These are phyloP conservation scores for Pachyuromys duprasi DNA, from an alignment of 2,797 vertebrate genomes.

Conservation along the genomic window DNA sequence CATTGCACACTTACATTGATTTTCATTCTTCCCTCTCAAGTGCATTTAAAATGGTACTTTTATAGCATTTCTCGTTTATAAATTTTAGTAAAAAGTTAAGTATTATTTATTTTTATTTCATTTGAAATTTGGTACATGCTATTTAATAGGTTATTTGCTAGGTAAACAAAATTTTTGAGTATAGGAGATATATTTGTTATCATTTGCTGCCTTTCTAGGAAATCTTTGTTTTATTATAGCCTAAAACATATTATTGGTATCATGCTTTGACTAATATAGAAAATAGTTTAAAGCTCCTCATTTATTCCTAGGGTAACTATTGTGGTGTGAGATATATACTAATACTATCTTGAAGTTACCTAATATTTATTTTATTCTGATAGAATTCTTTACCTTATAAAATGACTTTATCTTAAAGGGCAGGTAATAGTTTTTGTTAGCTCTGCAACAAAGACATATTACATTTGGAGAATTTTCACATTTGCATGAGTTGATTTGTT, in stretches of 20 bases:
- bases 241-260: neutral
- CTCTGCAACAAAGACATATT: neutral
- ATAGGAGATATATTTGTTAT: neutral
- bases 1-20: neutral
- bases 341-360: neutral
- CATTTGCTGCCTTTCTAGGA: neutral
- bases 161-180: conserved; percentile 12
- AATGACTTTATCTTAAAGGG: neutral
- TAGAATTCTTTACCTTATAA: neutral
- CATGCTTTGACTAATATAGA: conserved; percentile 6
- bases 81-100: conserved; percentile 1
- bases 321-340: neutral
- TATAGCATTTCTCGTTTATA: neutral
- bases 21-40: neutral
- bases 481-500: conserved; percentile 27
- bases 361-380: conserved; percentile 10
- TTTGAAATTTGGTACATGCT: conserved; percentile 4
- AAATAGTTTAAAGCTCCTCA: neutral
- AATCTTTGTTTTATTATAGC: neutral
- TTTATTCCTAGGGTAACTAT: neutral
- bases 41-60: neutral
- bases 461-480: neutral
- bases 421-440: conserved; percentile 23
- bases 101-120: neutral
- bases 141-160: neutral